A percentile compares a stretch with the other conserved stretches of the same genome.
phyloP scores from a whole-genome alignment of 1,140 invertebrate genomes.

The Gryon sp. region DNA sequence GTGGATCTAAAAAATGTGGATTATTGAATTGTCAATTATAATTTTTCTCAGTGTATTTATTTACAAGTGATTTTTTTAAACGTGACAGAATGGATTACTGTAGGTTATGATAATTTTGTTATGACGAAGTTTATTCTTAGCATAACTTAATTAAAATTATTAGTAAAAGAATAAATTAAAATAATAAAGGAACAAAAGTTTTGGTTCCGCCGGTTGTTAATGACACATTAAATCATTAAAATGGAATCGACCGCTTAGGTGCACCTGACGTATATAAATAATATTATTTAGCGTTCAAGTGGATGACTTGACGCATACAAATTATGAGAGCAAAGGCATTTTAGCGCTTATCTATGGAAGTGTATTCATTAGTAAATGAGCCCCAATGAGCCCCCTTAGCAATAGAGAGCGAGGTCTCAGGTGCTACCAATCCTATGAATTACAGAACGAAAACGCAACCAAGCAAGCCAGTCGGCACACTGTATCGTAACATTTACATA shows the following conservation, averaged over 20 bases:
- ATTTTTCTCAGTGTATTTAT: too few species aligned
- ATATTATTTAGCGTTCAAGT: constrained; percentile 48
- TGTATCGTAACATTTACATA: constrained; percentile 37
- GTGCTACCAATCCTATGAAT: constrained; percentile 68
- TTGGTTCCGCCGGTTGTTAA: too few species aligned
- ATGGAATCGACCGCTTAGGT: not conserved
- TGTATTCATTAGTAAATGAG: constrained; percentile 77
- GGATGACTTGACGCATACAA: constrained; percentile 47
- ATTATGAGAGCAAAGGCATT: constrained; percentile 55
- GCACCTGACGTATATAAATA: constrained; percentile 31
- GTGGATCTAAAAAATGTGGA: too few species aligned
- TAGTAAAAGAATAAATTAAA: too few species aligned
- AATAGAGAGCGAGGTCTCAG: constrained; percentile 72
- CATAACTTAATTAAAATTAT: too few species aligned
- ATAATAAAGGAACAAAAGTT: too few species aligned
- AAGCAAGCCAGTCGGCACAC: constrained; percentile 31
- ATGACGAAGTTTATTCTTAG: too few species aligned
- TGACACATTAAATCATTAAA: too few species aligned
- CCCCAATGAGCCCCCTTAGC: constrained; percentile 71
- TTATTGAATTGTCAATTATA: too few species aligned
- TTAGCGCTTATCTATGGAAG: constrained; percentile 64
- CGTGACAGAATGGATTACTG: too few species aligned
- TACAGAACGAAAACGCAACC: constrained; percentile 55
- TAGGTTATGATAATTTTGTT: too few species aligned
- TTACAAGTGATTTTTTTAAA: too few species aligned